phyloP scores from a whole-genome alignment of 2,113 vertebrate genomes.

The Solea solea region DNA sequence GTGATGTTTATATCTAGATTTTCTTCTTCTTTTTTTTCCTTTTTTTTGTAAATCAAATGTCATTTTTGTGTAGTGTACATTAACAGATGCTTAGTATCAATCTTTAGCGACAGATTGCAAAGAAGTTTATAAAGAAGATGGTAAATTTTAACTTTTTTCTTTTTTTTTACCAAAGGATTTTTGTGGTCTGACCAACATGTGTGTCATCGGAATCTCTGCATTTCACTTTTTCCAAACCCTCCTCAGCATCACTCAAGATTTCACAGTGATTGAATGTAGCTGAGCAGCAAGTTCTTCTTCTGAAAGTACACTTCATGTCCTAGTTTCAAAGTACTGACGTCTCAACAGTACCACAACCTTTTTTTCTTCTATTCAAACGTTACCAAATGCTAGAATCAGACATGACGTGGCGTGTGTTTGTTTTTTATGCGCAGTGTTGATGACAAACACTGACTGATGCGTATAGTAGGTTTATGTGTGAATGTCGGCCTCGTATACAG shows the following conservation, averaged over 20 bases:
- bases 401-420: neutral
- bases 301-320: conserved; percentile 20
- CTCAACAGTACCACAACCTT: conserved; percentile 20
- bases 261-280: conserved; percentile 71
- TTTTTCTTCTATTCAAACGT: conserved; percentile 26
- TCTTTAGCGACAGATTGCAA: conserved; percentile 62
- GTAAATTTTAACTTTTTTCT: conserved; percentile 62
- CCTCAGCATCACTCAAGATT: conserved; percentile 31
- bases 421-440: conserved; percentile 21
- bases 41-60: conserved; percentile 49
- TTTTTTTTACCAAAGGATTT: conserved; percentile 71
- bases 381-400: conserved; percentile 22
- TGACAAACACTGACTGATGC: conserved; percentile 14
- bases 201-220: conserved; percentile 4
- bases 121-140: conserved; percentile 62
- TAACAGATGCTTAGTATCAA: conserved; percentile 63
- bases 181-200: conserved; percentile 39
- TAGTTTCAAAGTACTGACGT: conserved; percentile 33
- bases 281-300: conserved; percentile 36
- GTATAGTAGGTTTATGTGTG: conserved; percentile 22
- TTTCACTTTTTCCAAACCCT: conserved; percentile 28
- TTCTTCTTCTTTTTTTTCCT: conserved; percentile 63
- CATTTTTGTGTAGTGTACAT: conserved; percentile 73
- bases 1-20: conserved; percentile 76
- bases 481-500: conserved; percentile 49